Percentiles rank a stretch among this genome's conserved stretches.
Conservation (phyloP, 2,113 vertebrate species). For the Saccopteryx bilineata region DNA sequence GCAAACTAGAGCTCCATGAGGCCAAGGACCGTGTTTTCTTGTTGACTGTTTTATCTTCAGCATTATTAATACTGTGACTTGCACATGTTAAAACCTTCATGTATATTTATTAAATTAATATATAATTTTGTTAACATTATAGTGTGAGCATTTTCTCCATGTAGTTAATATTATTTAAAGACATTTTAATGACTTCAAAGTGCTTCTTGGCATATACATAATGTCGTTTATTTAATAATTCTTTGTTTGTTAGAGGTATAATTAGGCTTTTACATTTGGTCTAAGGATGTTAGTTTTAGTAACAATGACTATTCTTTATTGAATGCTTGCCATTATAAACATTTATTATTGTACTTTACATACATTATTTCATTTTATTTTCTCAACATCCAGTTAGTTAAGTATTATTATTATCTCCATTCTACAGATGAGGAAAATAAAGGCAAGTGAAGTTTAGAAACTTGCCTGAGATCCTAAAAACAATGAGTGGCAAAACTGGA, state of each 20-base stretch:
- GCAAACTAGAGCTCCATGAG: not conserved
- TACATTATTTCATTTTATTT: constrained; percentile 1
- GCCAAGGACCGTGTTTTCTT: not conserved
- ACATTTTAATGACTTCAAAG: not conserved
- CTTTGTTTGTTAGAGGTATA: not conserved
- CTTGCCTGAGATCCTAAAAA: not conserved
- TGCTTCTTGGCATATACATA: not conserved
- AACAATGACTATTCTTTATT: not conserved
- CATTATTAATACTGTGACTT: not conserved
- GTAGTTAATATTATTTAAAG: constrained; percentile 30
- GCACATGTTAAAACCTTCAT: not conserved
- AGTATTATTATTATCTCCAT: not conserved
- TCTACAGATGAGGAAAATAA: constrained; percentile 19
- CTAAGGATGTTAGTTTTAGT: not conserved
- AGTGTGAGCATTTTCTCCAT: not conserved
- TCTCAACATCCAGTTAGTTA: not conserved
- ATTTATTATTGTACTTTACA: not conserved
- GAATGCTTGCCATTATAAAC: not conserved
- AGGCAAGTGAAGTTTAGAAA: not conserved
- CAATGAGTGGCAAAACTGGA: not conserved
- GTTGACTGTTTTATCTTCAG: not conserved
- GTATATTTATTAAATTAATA: not conserved
- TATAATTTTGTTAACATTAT: not conserved
- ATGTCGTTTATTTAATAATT: constrained; percentile 45
- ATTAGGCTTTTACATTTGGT: not conserved